Conservation (phyloP, 2,113 vertebrate genomes). For the Amia ocellicauda region DNA sequence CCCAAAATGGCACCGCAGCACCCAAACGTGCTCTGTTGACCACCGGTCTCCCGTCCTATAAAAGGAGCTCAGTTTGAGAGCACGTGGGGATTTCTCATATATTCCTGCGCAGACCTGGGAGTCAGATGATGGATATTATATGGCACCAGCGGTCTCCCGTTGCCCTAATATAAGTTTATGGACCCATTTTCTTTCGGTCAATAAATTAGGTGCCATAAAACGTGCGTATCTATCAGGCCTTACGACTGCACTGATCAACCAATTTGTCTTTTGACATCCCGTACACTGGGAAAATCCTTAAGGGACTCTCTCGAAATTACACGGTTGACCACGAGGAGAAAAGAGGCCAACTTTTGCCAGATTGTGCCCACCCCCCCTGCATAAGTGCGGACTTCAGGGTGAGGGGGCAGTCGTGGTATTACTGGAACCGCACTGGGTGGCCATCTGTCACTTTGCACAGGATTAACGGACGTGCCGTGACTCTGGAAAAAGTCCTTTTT, state of each 20-base stretch:
- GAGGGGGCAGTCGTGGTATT: slow-evolving; percentile 1
- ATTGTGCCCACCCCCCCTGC: slow-evolving; percentile 6
- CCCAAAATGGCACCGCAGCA: background rate
- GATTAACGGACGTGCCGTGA: background rate
- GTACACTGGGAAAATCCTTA: background rate
- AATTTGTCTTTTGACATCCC: slow-evolving; percentile 3
- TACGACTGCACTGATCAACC: background rate
- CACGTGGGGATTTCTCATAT: background rate
- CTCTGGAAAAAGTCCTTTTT: background rate
- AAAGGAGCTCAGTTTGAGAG: background rate
- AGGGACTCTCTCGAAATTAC: background rate
- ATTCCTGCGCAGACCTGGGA: background rate
- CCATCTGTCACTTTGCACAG: slow-evolving; percentile 6
- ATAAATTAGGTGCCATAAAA: slow-evolving; percentile 10
- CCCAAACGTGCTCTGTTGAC: background rate
- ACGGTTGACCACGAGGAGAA: background rate
- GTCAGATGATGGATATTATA: background rate
- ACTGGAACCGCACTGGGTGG: background rate
- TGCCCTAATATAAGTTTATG: slow-evolving; percentile 8
- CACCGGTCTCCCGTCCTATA: background rate
- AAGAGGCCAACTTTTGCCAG: slow-evolving; percentile 8
- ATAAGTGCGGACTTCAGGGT: slow-evolving; percentile 3
- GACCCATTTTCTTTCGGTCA: slow-evolving; percentile 7
- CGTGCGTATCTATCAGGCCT: background rate
- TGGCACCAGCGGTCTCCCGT: background rate